Base-by-base conservation (phyloP, 2,113 vertebrate genomes). In the Petrocephalus zakoni region DNA sequence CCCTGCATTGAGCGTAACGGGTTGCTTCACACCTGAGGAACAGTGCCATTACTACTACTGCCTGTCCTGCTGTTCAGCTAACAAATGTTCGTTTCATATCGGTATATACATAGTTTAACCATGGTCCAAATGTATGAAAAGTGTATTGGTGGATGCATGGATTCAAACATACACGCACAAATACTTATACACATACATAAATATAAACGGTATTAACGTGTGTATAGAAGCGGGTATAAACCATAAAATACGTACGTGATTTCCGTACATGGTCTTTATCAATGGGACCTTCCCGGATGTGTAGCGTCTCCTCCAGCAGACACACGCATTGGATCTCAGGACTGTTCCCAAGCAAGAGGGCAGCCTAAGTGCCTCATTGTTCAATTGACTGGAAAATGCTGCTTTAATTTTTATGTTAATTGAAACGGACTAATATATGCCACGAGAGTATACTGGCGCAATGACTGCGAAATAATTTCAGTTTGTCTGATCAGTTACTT, bases 331-430 rank as follows among this genome's bases (percentile, higher is more conserved):
- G 61, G 9, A 4, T 93, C 96, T 95, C 94, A 94, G 94, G 94
- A 92, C 94, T 94, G 95, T 94, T 94, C 96, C 95, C 94, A 94
- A 93, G 94, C 93, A 97, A 25, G 97, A 97, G 96, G 95, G 97
- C 97, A 96, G 96, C 95, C 96, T 97, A 95, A 94, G 94, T 94
- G 94, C 25, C 91, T 94, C 95, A 95, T 94, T 95, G 96, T 97
- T 97, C 97, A 99, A 98, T 99, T 98, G 97, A 95, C 96, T 96
- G 97, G 97, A 99, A 99, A 98, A 98, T 97, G 96, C 95, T 96
- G 96, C 97, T 98, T 97, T 97, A 97, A 97, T 97, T 96, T 96
- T 98, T 96, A 97, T 98, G 97, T 97, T 97, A 98, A 96, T 97
- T 96, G 96, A 97, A 97, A 97, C 96, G 96, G 96, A 96, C 96